Evolutionary conservation across 2,797 vertebrate species (phyloP).

Genomic region (Myotis findleyi): DNA sequence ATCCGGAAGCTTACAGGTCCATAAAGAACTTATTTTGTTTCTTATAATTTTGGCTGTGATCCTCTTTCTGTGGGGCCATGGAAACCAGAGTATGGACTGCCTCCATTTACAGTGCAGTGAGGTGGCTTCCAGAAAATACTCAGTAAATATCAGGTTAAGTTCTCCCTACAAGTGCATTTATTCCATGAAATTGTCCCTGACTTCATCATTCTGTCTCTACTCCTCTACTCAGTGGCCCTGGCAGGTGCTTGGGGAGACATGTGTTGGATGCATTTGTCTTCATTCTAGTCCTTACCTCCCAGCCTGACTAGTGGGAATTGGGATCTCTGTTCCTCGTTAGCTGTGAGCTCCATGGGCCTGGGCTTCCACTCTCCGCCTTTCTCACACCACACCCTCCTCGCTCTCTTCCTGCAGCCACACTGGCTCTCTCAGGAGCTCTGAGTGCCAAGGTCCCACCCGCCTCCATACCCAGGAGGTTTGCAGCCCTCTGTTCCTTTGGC

Average conservation of each 20-base stretch:
- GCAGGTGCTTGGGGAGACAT: not conserved
- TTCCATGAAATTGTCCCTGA: not conserved
- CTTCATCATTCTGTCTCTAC: not conserved
- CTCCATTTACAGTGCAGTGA: not conserved
- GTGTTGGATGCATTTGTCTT: not conserved
- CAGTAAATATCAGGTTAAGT: not conserved
- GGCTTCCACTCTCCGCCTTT: not conserved
- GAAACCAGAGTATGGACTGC: not conserved
- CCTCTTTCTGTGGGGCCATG: not conserved
- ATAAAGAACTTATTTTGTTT: not conserved
- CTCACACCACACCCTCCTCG: not conserved
- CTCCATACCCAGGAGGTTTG: not conserved
- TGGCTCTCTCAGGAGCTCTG: not conserved
- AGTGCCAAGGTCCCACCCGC: not conserved
- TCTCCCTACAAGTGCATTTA: not conserved
- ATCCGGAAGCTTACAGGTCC: not conserved
- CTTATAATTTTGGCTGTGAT: not conserved
- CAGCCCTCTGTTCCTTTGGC: not conserved
- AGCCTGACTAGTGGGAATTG: not conserved
- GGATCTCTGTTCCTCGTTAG: not conserved
- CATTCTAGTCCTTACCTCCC: not conserved
- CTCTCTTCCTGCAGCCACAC: not conserved
- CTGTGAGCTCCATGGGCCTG: accelerated
- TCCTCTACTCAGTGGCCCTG: not conserved
- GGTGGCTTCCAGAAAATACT: not conserved